phyloP scores from a whole-genome alignment of 2,113 vertebrate genomes.

The Psettodes erumei region DNA sequence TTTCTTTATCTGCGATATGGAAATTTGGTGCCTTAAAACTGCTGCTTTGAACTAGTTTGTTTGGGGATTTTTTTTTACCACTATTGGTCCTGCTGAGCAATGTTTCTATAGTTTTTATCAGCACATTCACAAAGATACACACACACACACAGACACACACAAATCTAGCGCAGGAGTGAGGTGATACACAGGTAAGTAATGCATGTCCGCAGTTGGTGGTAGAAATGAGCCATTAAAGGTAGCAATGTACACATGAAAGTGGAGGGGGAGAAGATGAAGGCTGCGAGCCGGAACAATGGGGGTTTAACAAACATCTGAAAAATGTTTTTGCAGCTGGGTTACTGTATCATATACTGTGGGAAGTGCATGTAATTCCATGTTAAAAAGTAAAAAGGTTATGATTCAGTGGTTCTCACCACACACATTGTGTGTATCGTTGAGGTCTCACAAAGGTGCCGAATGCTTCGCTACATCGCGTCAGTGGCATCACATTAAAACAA shows the following conservation, averaged over 20 bases:
- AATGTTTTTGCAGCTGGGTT: neutral
- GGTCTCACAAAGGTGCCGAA: neutral
- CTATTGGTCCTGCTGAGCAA: neutral
- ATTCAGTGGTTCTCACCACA: neutral
- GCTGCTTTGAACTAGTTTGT: neutral
- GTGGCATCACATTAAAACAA: neutral
- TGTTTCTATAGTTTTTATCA: constrained; percentile 6
- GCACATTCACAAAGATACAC: neutral
- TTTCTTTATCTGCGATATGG: neutral
- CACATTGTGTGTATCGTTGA: neutral
- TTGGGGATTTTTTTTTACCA: constrained; percentile 27
- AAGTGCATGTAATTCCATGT: too few species aligned
- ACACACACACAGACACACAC: neutral
- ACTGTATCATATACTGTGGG: neutral
- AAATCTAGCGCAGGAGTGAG: neutral
- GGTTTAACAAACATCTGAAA: neutral
- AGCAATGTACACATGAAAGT: neutral
- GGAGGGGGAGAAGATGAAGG: neutral
- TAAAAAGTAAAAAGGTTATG: neutral
- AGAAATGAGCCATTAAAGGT: constrained; percentile 29
- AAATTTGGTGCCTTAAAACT: neutral
- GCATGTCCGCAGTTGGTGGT: neutral
- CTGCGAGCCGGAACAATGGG: neutral
- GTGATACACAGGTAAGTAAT: neutral
- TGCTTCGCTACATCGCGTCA: neutral